Evolutionary conservation across 2,113 vertebrate genomes (phyloP), one percentile per base, ranked within the genome.

Genomic region (Proteles cristata): DNA sequence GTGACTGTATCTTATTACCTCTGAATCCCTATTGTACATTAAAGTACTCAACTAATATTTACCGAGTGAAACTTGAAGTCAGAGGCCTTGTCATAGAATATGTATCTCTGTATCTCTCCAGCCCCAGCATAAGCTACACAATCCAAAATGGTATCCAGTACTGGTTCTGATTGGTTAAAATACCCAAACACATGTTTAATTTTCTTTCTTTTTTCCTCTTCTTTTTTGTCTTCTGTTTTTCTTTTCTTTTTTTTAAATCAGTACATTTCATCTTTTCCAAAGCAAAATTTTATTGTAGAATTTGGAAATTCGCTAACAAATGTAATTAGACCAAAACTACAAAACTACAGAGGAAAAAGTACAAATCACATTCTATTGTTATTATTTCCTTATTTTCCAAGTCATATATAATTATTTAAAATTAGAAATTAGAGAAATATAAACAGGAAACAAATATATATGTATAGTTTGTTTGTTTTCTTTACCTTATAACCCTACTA

Each of bases 61-160:
- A 85, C n/a, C 58, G 61, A 95, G 50, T n/a, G 88, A 77, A 90
- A 87, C 33, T 95, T 93, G 55, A 84, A 95, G 48, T 84, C 48
- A 43, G n/a, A 96, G 39, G 25, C 73, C 23, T 39, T 77, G 19
- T 48, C 14, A 73, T 74, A 81, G 25, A 77, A n/a, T 50, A 8
- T 14, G 12, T 23, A 2, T 92, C 43, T 89, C 58, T n/a, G 16
- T 71, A 53, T 90, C 19, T 77, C 69, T n/a, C 33, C 33, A 93
- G 50, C 4, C 45, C 33, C 14, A 90, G 71, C 66, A 68, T 80
- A 58, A 85, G 6, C 26, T n/a, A 58, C 74, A 28, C 26, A 61
- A 63, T 25, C 73, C 1, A 86, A 86, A 92, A 95, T 31, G 45
- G 8, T 88, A 86, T 58, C 14, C 3, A 88, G 43, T 63, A 63